Conservation (phyloP, 2,888 invertebrate species). For the Euzophera pinguis region DNA sequence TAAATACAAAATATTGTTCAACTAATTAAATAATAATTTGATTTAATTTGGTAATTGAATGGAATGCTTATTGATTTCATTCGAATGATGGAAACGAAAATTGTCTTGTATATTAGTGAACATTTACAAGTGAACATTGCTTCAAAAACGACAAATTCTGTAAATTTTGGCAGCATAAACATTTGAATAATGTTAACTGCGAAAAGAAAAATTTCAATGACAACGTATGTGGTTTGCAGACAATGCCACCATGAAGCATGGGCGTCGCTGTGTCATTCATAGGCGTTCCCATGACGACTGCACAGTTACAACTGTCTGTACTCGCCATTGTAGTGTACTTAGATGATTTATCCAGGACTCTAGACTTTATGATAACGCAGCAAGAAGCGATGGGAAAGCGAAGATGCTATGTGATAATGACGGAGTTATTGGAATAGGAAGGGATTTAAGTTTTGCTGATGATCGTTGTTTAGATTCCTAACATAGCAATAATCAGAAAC, state of each 20-base stretch:
- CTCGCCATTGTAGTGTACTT: conserved; percentile 37
- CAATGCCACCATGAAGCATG: conserved; percentile 32
- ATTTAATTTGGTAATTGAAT: background rate
- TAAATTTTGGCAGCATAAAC: background rate
- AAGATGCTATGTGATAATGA: conserved; percentile 22
- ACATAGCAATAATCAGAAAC: too few species aligned
- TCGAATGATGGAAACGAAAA: too few species aligned
- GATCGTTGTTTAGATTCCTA: conserved; percentile 19
- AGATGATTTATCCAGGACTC: conserved; percentile 27
- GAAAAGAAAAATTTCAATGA: conserved; percentile 1
- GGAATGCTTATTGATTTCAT: too few species aligned
- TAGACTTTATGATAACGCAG: conserved; percentile 28
- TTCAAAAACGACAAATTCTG: too few species aligned
- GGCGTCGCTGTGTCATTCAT: conserved; percentile 33
- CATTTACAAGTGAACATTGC: too few species aligned
- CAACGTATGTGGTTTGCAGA: conserved; percentile 18
- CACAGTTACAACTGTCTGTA: conserved; percentile 51
- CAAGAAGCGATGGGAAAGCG: conserved; percentile 25
- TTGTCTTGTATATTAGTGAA: too few species aligned
- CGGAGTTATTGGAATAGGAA: conserved; percentile 30
- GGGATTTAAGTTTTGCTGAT: conserved; percentile 30
- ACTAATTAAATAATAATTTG: background rate
- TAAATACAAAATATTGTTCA: background rate
- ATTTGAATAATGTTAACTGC: conserved; percentile 1
- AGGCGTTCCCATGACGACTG: conserved; percentile 56